Evolutionary conservation across 2,888 invertebrate genomes (phyloP), one percentile per base, ranked within the genome.

Genomic region (Eudemis profundana): DNA sequence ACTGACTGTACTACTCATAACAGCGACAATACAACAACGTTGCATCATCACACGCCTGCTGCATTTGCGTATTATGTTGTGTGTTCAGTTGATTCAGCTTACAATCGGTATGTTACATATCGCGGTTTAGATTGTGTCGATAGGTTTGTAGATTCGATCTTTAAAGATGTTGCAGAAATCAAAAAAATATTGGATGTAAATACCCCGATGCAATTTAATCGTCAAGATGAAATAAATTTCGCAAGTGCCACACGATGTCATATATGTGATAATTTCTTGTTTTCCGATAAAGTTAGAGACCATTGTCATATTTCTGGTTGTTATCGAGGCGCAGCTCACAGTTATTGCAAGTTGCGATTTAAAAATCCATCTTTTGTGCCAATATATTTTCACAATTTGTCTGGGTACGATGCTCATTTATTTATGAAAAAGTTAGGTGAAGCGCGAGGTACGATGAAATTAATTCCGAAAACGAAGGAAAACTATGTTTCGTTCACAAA

Each of bases 91-190:
- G 46, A 62, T 38, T 2, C 42, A 38, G 17, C 12, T 19, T 46
- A 53, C 19, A 61, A 61, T 40, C 44, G 50, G 0, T 62, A 44
- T 23, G 62, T 54, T 47, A 14, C 46, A 19, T 53, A 62, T 10
- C 62, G 62, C 17, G 62, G 54, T 21, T 2, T 8, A 15, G 54
- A 54, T 15, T 62, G 61, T 53, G 53, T 53, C 14, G n/a, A 21
- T 17, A 53, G 47, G 10, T 62, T 62, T 27, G 27, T 47, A 46
- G n/a, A 53, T 33, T 46, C 17, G 12, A 21, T 62, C 5, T 36
- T 46, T 53, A 36, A 33, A 36, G 54, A 62, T 53, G 44, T 44
- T 29, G 14, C 5, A n/a, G 36, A 54, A 36, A 46, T 54, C 8
- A n/a, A 62, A 17, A 14, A 54, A 38, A 10, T 54, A 12, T 33